Evolutionary conservation across 2,888 invertebrate species (phyloP).

Genomic region (Amphimallon solstitiale): DNA sequence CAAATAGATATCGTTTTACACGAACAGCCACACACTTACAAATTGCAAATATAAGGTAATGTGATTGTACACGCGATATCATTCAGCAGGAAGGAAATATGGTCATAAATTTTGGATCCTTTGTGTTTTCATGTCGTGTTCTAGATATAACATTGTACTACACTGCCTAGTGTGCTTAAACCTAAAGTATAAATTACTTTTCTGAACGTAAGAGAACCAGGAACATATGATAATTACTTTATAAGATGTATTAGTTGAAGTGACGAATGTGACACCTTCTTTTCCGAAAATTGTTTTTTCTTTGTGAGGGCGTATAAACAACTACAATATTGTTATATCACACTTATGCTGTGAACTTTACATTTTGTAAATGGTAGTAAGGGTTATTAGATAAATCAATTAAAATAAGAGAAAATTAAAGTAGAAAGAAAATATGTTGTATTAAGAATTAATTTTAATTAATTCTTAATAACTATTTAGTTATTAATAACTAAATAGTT

Average conservation of each 20-base stretch:
- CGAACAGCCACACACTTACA: conserved; percentile 48
- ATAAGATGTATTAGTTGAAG: not conserved
- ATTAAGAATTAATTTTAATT: too few species aligned
- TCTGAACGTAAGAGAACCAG: not conserved
- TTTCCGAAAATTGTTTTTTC: not conserved
- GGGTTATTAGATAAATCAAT: too few species aligned
- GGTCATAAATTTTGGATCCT: conserved; percentile 45
- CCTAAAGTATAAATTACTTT: conserved; percentile 15
- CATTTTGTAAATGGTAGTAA: too few species aligned
- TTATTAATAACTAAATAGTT: too few species aligned
- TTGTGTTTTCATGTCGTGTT: conserved; percentile 38
- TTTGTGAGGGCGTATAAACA: too few species aligned
- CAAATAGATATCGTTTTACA: conserved; percentile 35
- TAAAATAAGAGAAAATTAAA: too few species aligned
- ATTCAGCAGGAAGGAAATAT: conserved; percentile 47
- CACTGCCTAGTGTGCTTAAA: conserved; percentile 1
- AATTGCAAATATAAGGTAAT: conserved; percentile 50
- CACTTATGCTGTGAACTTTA: too few species aligned
- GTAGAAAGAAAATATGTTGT: too few species aligned
- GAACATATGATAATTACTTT: conserved; percentile 20
- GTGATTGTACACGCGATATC: conserved; percentile 52
- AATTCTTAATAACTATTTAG: too few species aligned
- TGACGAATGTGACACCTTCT: not conserved
- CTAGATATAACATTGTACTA: conserved; percentile 31
- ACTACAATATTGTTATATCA: too few species aligned